Evolutionary conservation across 1,140 invertebrate genomes (phyloP), one percentile per base, ranked within the genome.

Genomic region (Atta texana): DNA sequence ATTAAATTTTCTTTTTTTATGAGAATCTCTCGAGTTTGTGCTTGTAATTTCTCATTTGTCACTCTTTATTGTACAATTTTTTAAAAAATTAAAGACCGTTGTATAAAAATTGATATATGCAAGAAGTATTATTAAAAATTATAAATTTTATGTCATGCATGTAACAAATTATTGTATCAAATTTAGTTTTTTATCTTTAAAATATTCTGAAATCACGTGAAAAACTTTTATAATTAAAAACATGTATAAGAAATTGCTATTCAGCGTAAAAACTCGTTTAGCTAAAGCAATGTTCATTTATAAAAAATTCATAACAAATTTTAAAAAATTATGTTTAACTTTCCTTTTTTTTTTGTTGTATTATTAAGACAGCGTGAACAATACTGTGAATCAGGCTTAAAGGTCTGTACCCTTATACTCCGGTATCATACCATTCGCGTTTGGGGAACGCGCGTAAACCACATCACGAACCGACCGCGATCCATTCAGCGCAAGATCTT

Each of bases 401-500:
- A 61, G 88, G 75, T 88, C 87, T 72, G 76, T 59, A 81, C 86
- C 63, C 86, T 90, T 90, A 85, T 88, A 90, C 89, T 76, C 81
- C 44, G 69, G 68, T 90, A 91, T 90, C 89, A 90, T 91, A 80
- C 87, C 61, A 69, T 57, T 88, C 81, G 89, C 66, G 84, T 91
- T 88, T 87, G 69, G 87, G 87, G 63, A 88, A 82, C 69, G 82
- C 82, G 69, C 72, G 89, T 91, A 91, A 91, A 91, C 87, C 89
- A 84, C 74, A 89, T 89, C 89, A 89, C 74, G 75, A 85, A 76
- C 87, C 87, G 51, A 81, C 87, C 78, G 76, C 68, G 89, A 89
- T 90, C 89, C 87, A 91, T 91, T 91, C 89, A 91, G 82, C 49
- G 74, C 75, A 21, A 84, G 87, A 91, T 90, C 89, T 80, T 86